Base-by-base conservation (phyloP, 1,140 invertebrate genomes). In the Akabosia matsudoensis region DNA sequence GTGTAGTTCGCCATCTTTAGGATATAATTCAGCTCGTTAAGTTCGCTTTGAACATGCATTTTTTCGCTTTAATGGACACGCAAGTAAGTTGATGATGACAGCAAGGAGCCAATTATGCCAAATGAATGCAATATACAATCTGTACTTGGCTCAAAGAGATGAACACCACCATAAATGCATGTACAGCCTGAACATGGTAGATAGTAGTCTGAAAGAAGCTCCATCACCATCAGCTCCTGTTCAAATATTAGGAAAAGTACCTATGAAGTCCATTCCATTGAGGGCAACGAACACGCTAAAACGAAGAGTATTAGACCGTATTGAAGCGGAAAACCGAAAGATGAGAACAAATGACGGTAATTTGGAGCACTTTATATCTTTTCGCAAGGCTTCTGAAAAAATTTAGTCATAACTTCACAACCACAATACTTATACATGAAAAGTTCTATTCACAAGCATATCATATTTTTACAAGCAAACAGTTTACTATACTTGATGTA, bases 61-160 rank as follows among this genome's bases (percentile, higher is more conserved):
- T n/a, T 24, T 61, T 61, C 54, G 14, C 54, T 24, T 61, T 61
- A 61, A 24, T 24, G 24, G 14, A 24, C 54, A 61, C 54, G 54
- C 54, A 61, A 61, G 54, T 7, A 61, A 61, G 7, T n/a, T 16
- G 14, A 24, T 7, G 14, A n/a, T 61, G 54, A 61, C 54, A 61
- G 54, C 54, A 22, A 61, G 54, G 54, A 61, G 54, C 54, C 54
- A 61, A 61, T 61, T 61, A 61, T 61, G 54, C 24, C 54, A 61
- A 61, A 61, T 61, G 54, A 61, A 24, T 22, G 24, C 54, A 61
- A 22, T 61, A 22, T 61, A 22, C 13, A n/a, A n/a, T n/a, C n/a
- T n/a, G n/a, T n/a, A n/a, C n/a, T n/a, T n/a, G n/a, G n/a, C n/a
- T n/a, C n/a, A n/a, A n/a, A n/a, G n/a, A n/a, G n/a, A n/a, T n/a